These are phyloP conservation scores for Emberiza fucata DNA, from an alignment of 2,113 vertebrate species.

Conservation along the genomic window DNA sequence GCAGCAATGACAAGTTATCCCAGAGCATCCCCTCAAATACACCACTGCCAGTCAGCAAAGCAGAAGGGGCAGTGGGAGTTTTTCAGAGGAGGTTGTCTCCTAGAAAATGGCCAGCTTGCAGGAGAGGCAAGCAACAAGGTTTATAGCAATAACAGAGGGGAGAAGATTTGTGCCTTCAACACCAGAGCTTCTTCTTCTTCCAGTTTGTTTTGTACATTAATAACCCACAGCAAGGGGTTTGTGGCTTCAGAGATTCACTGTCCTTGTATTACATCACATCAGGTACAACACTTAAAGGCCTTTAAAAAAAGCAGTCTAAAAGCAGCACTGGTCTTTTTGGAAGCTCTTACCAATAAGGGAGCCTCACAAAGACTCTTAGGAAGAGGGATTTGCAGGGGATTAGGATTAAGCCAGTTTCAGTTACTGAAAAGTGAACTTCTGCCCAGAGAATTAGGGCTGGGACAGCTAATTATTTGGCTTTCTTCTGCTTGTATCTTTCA, in stretches of 20 bases:
- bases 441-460: conserved; percentile 20
- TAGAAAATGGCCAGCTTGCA: background rate
- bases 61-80: background rate
- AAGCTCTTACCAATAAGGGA: background rate
- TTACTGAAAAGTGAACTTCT: conserved; percentile 52
- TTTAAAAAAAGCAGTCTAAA: background rate
- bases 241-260: background rate
- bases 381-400: conserved; percentile 41
- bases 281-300: background rate
- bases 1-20: background rate
- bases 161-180: background rate
- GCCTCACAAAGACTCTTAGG: conserved; percentile 1
- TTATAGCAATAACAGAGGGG: background rate
- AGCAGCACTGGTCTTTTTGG: background rate
- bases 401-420: conserved; percentile 52
- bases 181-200: background rate
- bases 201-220: background rate
- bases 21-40: background rate
- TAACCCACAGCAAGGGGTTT: background rate
- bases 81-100: background rate
- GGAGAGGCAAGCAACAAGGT: background rate
- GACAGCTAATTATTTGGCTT: conserved; percentile 36
- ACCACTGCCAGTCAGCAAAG: background rate
- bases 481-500: background rate
- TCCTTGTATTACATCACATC: background rate